These are phyloP conservation scores for Papilio xuthus DNA, from an alignment of 1,140 invertebrate species.

Conservation along the genomic window DNA sequence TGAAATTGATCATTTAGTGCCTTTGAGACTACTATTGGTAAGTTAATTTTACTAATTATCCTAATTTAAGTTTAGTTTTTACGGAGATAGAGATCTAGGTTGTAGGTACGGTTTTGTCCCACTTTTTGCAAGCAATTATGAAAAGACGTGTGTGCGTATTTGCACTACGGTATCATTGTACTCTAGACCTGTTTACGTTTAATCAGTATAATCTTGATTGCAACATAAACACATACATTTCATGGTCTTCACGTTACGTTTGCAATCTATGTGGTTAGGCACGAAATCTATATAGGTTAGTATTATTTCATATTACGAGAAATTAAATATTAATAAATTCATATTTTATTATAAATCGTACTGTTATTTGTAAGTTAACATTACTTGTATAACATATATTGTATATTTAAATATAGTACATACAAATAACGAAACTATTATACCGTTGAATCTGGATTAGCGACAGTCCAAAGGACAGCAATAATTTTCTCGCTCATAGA, in stretches of 20 bases:
- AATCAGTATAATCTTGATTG: background rate
- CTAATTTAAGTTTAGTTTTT: background rate
- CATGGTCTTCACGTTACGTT: background rate
- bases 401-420: no score
- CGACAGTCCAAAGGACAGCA: no score
- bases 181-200: background rate
- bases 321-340: no score
- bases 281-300: background rate
- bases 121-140: constrained; percentile 29
- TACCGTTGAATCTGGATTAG: no score
- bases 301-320: background rate
- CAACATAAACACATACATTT: constrained; percentile 1
- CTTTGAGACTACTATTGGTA: background rate
- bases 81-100: background rate
- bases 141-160: constrained; percentile 9
- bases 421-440: no score
- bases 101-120: constrained; percentile 25
- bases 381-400: no score
- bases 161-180: background rate
- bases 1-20: background rate
- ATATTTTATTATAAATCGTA: no score
- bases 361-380: no score
- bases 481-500: no score
- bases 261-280: background rate
- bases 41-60: background rate